Evolutionary conservation across 1,140 invertebrate species (phyloP), one percentile per base, ranked within the genome.

Genomic region (Sarcophaga peregrina): DNA sequence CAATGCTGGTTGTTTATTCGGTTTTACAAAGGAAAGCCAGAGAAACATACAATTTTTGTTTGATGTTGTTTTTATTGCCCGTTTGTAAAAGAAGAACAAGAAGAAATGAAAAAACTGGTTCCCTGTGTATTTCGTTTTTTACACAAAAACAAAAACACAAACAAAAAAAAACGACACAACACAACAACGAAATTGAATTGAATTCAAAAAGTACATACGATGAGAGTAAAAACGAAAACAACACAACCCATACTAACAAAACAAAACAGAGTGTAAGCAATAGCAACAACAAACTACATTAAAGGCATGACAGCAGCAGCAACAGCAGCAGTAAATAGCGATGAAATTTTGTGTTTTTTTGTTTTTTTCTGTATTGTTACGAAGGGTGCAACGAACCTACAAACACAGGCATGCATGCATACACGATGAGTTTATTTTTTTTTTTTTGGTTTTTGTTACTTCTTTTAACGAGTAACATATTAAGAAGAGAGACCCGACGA

Each of bases 321-420:
- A 84, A 82, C 20, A 84, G 37, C 83, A 83, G 11, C 80, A 52
- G 45, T 76, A 76, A 76, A 78, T 68, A 68, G 62, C 75, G 75
- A 78, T 78, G 75, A 78, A 78, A 78, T 78, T 50, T 52, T 50
- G 17, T 78, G 25, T 37, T 37, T 37, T 37, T 37, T 37, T 37
- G 1, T 37, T 37, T 4, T 37, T 37, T 37, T 37, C 25, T 37
- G 25, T 37, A 37, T 37, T 37, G 4, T 37, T 37, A 37, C 50
- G 17, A 50, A 50, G 75, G 75, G 75, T 52, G 75, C 75, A 78
- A 78, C 75, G 75, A 78, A 78, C 75, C 75, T 78, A 76, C 62
- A 68, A 68, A 68, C 62, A 76, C 62, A 68, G 20, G 20, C 62
- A 68, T 68, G 62, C 62, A 68, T 68, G 20, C 62, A 68, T 17